Percentiles rank a stretch among this genome's conserved stretches.
Evolutionary conservation across 2,888 invertebrate species (phyloP).

Genomic region (Deilephila porcellus): DNA sequence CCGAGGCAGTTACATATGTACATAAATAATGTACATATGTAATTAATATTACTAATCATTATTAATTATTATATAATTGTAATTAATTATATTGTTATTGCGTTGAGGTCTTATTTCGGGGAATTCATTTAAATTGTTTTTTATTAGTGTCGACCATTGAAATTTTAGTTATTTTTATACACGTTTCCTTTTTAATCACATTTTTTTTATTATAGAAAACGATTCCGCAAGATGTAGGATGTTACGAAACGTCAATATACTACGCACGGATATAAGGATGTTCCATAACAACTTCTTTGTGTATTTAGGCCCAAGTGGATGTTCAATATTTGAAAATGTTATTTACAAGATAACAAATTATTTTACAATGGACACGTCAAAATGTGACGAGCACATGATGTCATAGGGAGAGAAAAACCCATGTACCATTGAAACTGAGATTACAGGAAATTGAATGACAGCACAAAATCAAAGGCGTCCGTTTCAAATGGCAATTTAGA

Average conservation of each 20-base stretch:
- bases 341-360: not conserved
- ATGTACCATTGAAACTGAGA: conserved; percentile 32
- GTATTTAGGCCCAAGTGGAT: not conserved
- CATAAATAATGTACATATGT: too few relatives aligned
- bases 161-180: too few relatives aligned
- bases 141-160: too few relatives aligned
- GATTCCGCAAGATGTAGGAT: not conserved
- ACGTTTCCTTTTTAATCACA: too few relatives aligned
- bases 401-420: conserved; percentile 21
- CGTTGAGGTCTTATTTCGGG: too few relatives aligned
- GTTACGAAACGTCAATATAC: not conserved
- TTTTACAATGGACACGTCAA: not conserved
- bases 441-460: conserved; percentile 4
- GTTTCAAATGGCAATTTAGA: not conserved
- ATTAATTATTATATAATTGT: too few relatives aligned
- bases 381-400: not conserved
- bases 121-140: too few relatives aligned
- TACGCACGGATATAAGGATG: not conserved
- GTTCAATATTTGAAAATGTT: conserved; percentile 4
- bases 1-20: too few relatives aligned
- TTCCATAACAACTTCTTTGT: not conserved
- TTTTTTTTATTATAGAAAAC: too few relatives aligned
- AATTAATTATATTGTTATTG: too few relatives aligned
- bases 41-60: too few relatives aligned
- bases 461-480: not conserved